Percentiles rank a stretch among this genome's conserved stretches.
Evolutionary conservation across 2,797 vertebrate species (phyloP).

Genomic region (Characodon lateralis): DNA sequence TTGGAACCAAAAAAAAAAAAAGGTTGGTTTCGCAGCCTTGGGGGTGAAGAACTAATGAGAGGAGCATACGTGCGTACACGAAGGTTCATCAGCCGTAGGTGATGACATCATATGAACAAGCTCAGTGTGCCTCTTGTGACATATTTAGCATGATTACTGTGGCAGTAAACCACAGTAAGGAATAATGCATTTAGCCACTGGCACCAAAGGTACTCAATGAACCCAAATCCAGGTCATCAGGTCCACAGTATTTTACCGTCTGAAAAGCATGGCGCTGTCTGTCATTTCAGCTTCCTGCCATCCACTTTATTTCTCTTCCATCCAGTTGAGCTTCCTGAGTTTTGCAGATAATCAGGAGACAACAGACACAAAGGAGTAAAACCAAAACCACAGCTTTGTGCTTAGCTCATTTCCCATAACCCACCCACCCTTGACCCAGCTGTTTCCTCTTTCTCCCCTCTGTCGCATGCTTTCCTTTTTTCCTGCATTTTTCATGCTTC

Average conservation of each 20-base stretch:
- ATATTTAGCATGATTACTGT: slow-evolving; percentile 2
- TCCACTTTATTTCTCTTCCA: slow-evolving; percentile 38
- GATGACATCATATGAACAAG: slow-evolving; percentile 4
- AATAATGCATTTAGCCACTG: background rate
- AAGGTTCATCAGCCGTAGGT: background rate
- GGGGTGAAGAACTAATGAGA: slow-evolving; percentile 17
- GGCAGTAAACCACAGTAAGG: background rate
- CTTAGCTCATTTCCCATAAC: slow-evolving; percentile 75
- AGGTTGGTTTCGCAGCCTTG: slow-evolving; percentile 37
- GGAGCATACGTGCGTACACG: slow-evolving; percentile 1
- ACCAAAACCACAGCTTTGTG: slow-evolving; percentile 29
- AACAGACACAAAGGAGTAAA: slow-evolving; percentile 14
- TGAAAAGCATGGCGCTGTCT: background rate
- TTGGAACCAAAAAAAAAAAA: slow-evolving; percentile 21
- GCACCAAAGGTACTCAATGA: slow-evolving; percentile 35
- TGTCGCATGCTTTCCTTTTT: slow-evolving; percentile 34
- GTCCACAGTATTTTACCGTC: slow-evolving; percentile 28
- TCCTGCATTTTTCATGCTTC: slow-evolving; percentile 39
- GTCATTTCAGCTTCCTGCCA: slow-evolving; percentile 42
- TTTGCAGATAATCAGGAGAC: slow-evolving; percentile 38
- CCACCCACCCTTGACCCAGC: slow-evolving; percentile 68
- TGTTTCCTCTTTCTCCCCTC: slow-evolving; percentile 65
- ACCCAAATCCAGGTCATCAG: slow-evolving; percentile 31
- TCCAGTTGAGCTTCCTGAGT: slow-evolving; percentile 53
- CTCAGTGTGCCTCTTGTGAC: background rate